phyloP scores from a whole-genome alignment of 2,113 vertebrate genomes.

The Maccullochella peelii region DNA sequence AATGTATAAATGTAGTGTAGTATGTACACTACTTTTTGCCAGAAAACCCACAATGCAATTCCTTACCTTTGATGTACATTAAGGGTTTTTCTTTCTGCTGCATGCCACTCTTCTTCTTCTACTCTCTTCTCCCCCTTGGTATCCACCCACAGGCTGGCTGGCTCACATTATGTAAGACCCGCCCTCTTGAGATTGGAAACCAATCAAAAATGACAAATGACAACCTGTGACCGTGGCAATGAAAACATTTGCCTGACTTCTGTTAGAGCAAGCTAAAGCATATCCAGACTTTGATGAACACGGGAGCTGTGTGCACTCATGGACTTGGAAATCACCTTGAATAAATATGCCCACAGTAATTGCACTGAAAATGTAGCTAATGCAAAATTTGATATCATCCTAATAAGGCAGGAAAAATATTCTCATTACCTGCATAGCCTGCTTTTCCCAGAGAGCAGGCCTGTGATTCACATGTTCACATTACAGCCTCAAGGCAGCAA shows the following conservation, averaged over 20 bases:
- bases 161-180: neutral
- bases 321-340: neutral
- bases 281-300: neutral
- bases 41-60: too few relatives aligned
- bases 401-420: conserved; percentile 16
- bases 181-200: neutral
- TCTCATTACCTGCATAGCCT: conserved; percentile 8
- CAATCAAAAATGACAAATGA: neutral
- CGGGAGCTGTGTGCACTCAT: neutral
- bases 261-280: neutral
- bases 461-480: conserved; percentile 30
- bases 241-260: neutral
- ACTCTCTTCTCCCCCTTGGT: neutral
- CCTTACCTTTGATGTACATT: too few relatives aligned
- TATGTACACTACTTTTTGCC: too few relatives aligned
- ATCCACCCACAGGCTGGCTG: neutral
- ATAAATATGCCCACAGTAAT: neutral
- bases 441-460: neutral
- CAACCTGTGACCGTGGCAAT: neutral
- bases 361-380: neutral
- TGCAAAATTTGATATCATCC: neutral
- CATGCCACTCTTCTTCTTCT: neutral
- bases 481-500: conserved; percentile 3
- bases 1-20: too few relatives aligned
- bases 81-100: too few relatives aligned